Base-by-base conservation (phyloP, 2,888 invertebrate genomes). In the Sphaerophoria taeniata region DNA sequence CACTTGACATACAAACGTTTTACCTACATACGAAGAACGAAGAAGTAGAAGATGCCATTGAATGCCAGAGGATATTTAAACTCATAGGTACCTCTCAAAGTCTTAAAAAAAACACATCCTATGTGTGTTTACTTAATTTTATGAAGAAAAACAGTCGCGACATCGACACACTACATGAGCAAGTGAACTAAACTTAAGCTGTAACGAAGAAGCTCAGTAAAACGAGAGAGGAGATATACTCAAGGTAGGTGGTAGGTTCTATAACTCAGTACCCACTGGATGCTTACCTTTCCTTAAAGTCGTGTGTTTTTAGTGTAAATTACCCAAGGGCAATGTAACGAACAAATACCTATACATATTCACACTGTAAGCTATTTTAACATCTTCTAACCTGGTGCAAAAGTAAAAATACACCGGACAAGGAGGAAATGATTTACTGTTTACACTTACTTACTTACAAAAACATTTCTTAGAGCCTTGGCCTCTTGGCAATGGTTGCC, bases 401-500 rank as follows among this genome's bases (percentile, higher is more conserved):
- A 12, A 55, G 58, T 45, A 24, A 33, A 43, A 60, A 39, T 16
- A 39, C 16, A 47, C 47, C 16, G 43, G 12, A 70, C 53, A 39
- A 83, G 51, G n/a, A 53, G 75, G 71, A 79, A 79, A 79, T 80
- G 72, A 84, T 80, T 84, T 84, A 85, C 81, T 81, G 76, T 85
- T 81, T 81, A 73, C 81, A 85, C 67, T 85, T 84, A 84, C 84
- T 85, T 85, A 80, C 76, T 73, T 63, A 77, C 72, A 85, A 77
- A 81, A 81, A 85, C 77, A 85, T 85, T 81, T 69, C 77, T 85
- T 65, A 58, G 47, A 73, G 70, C 56, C 65, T 77, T 60, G 49
- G 61, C 47, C 75, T 45, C 14, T 39, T 14, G 14, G 4, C 6
- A 70, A 39, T 39, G 39, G 9, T 39, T 39, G 39, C 39, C 39